Evolutionary conservation across 2,888 invertebrate genomes (phyloP).

Genomic region (Stegophylla sp.): DNA sequence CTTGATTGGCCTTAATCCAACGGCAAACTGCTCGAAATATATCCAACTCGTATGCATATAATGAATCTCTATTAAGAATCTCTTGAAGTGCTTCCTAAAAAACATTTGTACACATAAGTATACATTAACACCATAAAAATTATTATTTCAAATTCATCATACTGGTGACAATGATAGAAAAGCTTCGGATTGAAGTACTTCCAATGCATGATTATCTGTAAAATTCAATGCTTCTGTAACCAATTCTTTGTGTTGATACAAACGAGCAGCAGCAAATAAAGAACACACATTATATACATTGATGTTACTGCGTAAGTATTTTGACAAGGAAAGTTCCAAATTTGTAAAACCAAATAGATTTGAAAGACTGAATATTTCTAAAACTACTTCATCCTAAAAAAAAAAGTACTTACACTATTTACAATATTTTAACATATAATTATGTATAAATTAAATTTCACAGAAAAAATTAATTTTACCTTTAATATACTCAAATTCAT

Average conservation of each 20-base stretch:
- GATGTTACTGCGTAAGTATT: slow-evolving; percentile 87
- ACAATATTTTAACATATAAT: neutral
- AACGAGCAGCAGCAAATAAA: slow-evolving; percentile 90
- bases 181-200: slow-evolving; percentile 82
- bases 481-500: slow-evolving; percentile 71
- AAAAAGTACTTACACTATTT: neutral
- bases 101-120: neutral
- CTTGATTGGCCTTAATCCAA: slow-evolving; percentile 70
- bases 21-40: slow-evolving; percentile 88
- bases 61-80: slow-evolving; percentile 88
- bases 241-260: slow-evolving; percentile 71
- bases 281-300: slow-evolving; percentile 89
- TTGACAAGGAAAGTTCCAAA: slow-evolving; percentile 88
- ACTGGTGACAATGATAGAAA: slow-evolving; percentile 85
- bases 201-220: slow-evolving; percentile 86
- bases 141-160: slow-evolving; percentile 64
- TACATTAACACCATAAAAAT: neutral
- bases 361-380: slow-evolving; percentile 76
- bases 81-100: slow-evolving; percentile 79
- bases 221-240: slow-evolving; percentile 84
- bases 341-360: slow-evolving; percentile 95
- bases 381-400: slow-evolving; percentile 64
- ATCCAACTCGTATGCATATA: slow-evolving; percentile 94
- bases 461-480: slow-evolving; percentile 64
- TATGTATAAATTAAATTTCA: neutral